Percentiles rank a stretch among this genome's conserved stretches.
These are phyloP conservation scores for Malthinus flaveolus DNA, from an alignment of 2,888 invertebrate species.

Conservation along the genomic window DNA sequence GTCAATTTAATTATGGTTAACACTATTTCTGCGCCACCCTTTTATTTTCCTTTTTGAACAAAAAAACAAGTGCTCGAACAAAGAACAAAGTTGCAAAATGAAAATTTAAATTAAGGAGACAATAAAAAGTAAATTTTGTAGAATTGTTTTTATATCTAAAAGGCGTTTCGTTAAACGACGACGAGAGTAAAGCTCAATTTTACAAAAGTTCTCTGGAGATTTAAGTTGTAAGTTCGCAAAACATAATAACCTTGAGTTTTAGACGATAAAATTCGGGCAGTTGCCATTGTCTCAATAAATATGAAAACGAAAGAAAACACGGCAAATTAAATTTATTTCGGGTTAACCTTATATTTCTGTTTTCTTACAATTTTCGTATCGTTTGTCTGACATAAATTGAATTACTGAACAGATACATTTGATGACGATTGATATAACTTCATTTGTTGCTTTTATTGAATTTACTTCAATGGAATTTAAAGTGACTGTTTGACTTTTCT, in stretches of 20 bases:
- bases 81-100: too few relatives aligned
- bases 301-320: slow-evolving; percentile 33
- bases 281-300: slow-evolving; percentile 20
- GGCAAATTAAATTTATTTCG: slow-evolving; percentile 38
- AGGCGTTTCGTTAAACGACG: neutral
- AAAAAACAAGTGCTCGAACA: too few relatives aligned
- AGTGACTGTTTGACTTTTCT: slow-evolving; percentile 15
- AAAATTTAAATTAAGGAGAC: too few relatives aligned
- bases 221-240: neutral
- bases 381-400: slow-evolving; percentile 40
- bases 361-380: slow-evolving; percentile 44
- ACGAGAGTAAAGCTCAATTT: slow-evolving; percentile 2
- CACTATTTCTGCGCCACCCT: too few relatives aligned
- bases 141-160: neutral
- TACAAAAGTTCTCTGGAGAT: neutral
- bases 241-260: slow-evolving; percentile 8
- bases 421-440: slow-evolving; percentile 32
- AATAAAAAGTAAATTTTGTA: neutral
- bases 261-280: slow-evolving; percentile 1
- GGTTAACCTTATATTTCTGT: slow-evolving; percentile 39
- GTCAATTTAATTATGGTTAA: neutral
- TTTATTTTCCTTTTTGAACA: too few relatives aligned
- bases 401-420: slow-evolving; percentile 37
- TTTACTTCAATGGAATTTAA: slow-evolving; percentile 23
- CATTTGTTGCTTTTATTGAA: slow-evolving; percentile 30